Base-by-base conservation (phyloP, 2,888 invertebrate genomes). In the Cremastinae sp. region DNA sequence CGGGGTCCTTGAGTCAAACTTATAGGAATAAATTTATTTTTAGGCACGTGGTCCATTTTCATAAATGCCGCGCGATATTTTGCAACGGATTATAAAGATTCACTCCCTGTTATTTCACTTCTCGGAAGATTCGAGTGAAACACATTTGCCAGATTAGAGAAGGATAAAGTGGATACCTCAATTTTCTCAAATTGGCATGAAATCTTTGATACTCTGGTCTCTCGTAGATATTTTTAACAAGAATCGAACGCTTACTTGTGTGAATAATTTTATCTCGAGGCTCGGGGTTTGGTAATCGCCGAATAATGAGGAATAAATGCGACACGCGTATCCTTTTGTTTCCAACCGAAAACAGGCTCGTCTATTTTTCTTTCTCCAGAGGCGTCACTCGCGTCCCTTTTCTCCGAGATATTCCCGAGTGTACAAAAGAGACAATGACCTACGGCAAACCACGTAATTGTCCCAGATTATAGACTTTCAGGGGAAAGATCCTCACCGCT, bases 391-490 rank as follows among this genome's bases (percentile, higher is more conserved):
- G n/a, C n/a, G 10, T 16, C 18, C 49, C 39, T 14, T 62, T 47
- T 53, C n/a, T 56, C n/a, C 28, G 18, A 10, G 43, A n/a, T 68
- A 59, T 41, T 18, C 45, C 35, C 45, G 20, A 47, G 62, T 39
- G 28, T 35, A 71, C 70, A 65, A 51, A 10, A 64, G 74, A 59
- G 58, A 28, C n/a, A 66, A 55, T 35, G 20, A 56, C n/a, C 43
- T 2, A 65, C 37, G 65, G 65, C 61, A 74, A 77, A 70, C 69
- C 61, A 80, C 83, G 83, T 86, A 85, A 87, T 85, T 83, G 84
- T 83, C 77, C 74, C 74, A 82, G 84, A 87, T 87, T 86, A 87
- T 83, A 86, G 86, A 81, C 79, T 79, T 79, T 77, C 55, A 75
- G 79, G 62, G 72, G 59, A 66, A 69, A 71, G 75, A 68, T 72